Base-by-base conservation (phyloP, 2,113 vertebrate species). In the Siphamia tubifer region DNA sequence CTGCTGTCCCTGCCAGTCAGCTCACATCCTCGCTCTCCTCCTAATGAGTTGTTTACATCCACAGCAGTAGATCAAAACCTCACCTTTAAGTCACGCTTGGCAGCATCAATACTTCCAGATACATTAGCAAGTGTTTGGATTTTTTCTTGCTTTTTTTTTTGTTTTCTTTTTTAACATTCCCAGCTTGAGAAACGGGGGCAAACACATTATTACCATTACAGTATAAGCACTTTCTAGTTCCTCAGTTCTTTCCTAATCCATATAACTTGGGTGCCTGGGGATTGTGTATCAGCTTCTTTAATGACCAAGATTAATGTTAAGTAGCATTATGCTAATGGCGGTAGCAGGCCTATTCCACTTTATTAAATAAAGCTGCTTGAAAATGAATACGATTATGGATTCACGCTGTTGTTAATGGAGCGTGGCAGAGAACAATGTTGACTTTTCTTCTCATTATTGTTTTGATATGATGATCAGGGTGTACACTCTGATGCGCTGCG, bases 291-390 rank as follows among this genome's bases (percentile, higher is more conserved):
- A 92, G 81, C 82, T 61, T 75, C n/a, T 84, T 51, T 92, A 93
- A 94, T 90, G 86, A 85, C 86, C 74, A 64, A 69, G 81, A 93
- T 93, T 94, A 93, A 87, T 92, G 91, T 91, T 85, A 88, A 91
- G 87, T 81, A 91, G 82, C 79, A 92, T 88, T 89, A 88, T 90
- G 82, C 49, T 93, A 92, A 92, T 91, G 88, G 85, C 71, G 84
- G 68, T 78, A 90, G 84, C 74, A 79, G 48, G 61, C 77, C 91
- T 79, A 90, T 84, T 92, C 80, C 78, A 88, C 90, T 92, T 94
- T 94, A 94, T 91, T 94, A 91, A 95, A 91, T 90, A 92, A 93
- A 92, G 81, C 87, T 83, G 90, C 92, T 87, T 91, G 91, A 70
- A 89, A 91, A 89, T 91, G 85, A 92, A 88, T 80, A 71, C 30